Base-by-base conservation (phyloP, 2,888 invertebrate genomes). In the Nebria salina region DNA sequence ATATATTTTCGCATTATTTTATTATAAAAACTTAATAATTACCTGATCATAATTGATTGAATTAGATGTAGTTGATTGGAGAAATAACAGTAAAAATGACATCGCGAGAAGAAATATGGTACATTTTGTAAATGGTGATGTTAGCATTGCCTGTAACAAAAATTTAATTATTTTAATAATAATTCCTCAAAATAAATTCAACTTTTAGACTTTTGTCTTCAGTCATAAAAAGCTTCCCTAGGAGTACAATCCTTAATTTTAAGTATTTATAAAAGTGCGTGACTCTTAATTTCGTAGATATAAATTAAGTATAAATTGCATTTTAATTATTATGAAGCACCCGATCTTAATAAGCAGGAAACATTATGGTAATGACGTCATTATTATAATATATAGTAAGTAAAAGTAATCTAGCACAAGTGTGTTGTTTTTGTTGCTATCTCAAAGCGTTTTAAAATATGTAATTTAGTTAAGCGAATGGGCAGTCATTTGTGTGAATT, bases 141-240 rank as follows among this genome's bases (percentile, higher is more conserved):
- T 77, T 77, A 77, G 77, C 77, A 77, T 77, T 77, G 70, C 77
- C 77, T 77, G 77, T 42, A 72, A 77, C 72, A 77, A 72, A 65
- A 72, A 54, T 68, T 68, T 5, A 7, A 68, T 20, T 68, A 65
- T 15, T 15, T n/a, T n/a, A 65, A 65, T 20, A 65, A n/a, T 6
- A 15, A 65, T n/a, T 15, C 7, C 6, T 1, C n/a, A 65, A 65
- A 15, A 3, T 65, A 7, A 65, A 15, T 65, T 15, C 4, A 4
- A 34, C 34, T 34, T 34, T 34, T 34, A 34, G 34, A 34, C 34
- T 2, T 34, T 34, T 34, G 34, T 34, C 5, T 34, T 34, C 5
- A 34, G 34, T 34, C 20, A 20, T 1, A 34, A 5, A 34, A 34
- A 34, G 34, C 34, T 34, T 34, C 5, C 34, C 4, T 34, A 34